Percentiles rank a stretch among this genome's conserved stretches.
Evolutionary conservation across 2,888 invertebrate species (phyloP).

Genomic region (Tetanocera ferruginea): DNA sequence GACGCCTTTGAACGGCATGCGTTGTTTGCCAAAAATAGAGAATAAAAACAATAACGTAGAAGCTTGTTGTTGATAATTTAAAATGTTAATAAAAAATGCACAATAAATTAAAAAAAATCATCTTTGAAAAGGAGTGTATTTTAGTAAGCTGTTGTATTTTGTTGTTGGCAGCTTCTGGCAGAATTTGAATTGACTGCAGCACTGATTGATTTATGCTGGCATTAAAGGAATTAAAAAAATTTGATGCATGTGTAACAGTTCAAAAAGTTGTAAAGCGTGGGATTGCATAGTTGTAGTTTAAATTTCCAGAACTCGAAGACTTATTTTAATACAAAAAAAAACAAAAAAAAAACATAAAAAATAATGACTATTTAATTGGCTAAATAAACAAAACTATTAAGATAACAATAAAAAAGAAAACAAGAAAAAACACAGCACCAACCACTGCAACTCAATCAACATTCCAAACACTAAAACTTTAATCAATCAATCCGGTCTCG

Average conservation of each 20-base stretch:
- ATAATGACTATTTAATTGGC: neutral
- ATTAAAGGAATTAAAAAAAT: neutral
- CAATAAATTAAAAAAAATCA: neutral
- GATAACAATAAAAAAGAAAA: neutral
- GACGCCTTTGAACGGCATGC: constrained; percentile 2
- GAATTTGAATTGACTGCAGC: constrained; percentile 7
- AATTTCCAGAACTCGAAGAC: too few species aligned
- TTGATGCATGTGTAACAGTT: neutral
- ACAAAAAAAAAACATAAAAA: too few species aligned
- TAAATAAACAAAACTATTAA: neutral
- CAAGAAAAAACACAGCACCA: neutral
- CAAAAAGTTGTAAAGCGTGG: neutral
- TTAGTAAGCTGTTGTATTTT: neutral
- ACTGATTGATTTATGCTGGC: constrained; percentile 21
- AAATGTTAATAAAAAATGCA: constrained; percentile 21
- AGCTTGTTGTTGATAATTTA: constrained; percentile 21
- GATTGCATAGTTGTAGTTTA: neutral
- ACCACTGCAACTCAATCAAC: constrained; percentile 8
- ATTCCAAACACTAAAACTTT: constrained; percentile 4
- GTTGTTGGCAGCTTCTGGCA: neutral
- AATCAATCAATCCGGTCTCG: neutral
- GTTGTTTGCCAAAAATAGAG: neutral
- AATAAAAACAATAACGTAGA: neutral
- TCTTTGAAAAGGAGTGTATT: neutral
- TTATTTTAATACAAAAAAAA: too few species aligned